Base-by-base conservation (phyloP, 2,113 vertebrate species). In the Pelodiscus sinensis region DNA sequence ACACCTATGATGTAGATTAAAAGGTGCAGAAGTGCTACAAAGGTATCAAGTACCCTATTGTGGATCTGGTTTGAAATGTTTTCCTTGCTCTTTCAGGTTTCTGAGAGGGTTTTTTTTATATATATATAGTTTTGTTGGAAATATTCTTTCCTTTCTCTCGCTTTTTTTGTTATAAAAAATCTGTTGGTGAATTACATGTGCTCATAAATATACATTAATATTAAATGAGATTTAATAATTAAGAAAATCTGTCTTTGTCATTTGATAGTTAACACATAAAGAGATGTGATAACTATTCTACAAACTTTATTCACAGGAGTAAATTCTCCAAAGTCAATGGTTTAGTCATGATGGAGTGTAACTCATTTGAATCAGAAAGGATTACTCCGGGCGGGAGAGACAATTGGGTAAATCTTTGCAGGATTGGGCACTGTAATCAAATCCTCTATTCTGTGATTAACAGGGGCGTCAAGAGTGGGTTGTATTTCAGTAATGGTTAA, bases 191-290 rank as follows among this genome's bases (percentile, higher is more conserved):
- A 65, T 35, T 54, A 80, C 82, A 90, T 83, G 77, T 80, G 58
- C 88, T 85, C 52, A 80, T 90, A 90, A 90, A 90, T 85, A 85
- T 80, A 80, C 60, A 80, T 90, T 18, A 54, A 62, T 50, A 22
- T 19, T 44, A 44, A 44, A 27, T 14, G 21, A 19, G 82, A 51
- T 71, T 50, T 71, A 50, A 21, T 71, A n/a, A 25, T 84, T 56
- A 56, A 79, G 13, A 57, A 77, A 14, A 79, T 38, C 52, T 21
- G n/a, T 27, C 51, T 2, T 9, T 68, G 8, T 71, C 58, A 9
- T 58, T 68, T 68, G 35, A 71, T 71, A 29, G 29, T 16, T 79
- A 75, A 65, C 35, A 24, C 44, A 75, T 8, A 68, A 25, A 27
- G 27, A 65, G 14, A 21, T 58, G 6, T 68, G 15, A 25, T 35